A percentile compares a stretch with the other conserved stretches of the same genome.
Conservation (phyloP, 2,113 vertebrate genomes). For the Caloenas nicobarica region DNA sequence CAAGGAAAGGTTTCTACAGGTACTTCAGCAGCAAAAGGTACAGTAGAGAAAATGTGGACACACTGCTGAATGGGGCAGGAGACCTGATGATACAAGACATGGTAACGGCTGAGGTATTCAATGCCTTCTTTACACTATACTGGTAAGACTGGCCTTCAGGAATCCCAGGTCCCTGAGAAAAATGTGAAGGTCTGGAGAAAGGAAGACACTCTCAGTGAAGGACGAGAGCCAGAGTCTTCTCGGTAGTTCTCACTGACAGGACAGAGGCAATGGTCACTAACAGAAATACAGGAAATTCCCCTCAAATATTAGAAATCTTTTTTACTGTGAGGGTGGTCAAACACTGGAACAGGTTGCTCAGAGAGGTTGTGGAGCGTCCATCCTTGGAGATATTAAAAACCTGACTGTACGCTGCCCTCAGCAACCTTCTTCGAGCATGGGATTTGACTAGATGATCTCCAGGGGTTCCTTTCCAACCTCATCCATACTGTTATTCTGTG, state of each 20-base stretch:
- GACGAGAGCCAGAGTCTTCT: not conserved
- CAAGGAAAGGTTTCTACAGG: not conserved
- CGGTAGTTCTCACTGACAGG: not conserved
- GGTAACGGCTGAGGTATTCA: not conserved
- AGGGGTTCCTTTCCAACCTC: not conserved
- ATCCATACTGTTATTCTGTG: not conserved
- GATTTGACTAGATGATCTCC: not conserved
- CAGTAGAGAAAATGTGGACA: not conserved
- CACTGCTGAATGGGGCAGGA: not conserved
- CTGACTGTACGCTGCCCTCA: not conserved
- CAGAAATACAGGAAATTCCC: not conserved
- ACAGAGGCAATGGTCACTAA: not conserved
- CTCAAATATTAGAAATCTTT: not conserved
- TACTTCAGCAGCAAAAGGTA: not conserved
- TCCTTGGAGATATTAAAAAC: not conserved
- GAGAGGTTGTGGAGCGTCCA: not conserved
- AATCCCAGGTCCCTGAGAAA: not conserved
- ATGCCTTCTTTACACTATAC: not conserved
- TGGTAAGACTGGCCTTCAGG: not conserved
- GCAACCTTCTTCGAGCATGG: not conserved
- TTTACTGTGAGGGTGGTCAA: not conserved
- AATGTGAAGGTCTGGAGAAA: not conserved
- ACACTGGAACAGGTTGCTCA: not conserved
- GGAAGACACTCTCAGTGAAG: not conserved
- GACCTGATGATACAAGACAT: not conserved